phyloP scores from a whole-genome alignment of 2,113 vertebrate genomes.

The Takifugu flavidus region DNA sequence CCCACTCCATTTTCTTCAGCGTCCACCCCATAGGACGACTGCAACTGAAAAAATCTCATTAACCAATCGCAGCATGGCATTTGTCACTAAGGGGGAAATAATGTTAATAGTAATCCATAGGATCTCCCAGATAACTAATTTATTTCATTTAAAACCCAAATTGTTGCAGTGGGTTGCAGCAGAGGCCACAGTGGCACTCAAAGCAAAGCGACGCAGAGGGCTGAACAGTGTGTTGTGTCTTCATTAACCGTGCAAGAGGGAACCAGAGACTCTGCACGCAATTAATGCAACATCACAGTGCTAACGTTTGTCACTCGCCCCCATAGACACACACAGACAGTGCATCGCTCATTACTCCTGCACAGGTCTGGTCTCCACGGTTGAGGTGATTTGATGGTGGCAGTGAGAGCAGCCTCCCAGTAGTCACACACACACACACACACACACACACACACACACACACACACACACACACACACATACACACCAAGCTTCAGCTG shows the following conservation, averaged over 20 bases:
- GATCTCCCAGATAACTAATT: conserved; percentile 67
- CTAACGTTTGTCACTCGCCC: conserved; percentile 56
- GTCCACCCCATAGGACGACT: conserved; percentile 66
- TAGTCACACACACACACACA: conserved; percentile 33
- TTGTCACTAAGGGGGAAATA: conserved; percentile 62
- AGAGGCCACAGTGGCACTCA: conserved; percentile 59
- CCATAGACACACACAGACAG: conserved; percentile 43
- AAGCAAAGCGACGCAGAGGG: conserved; percentile 39
- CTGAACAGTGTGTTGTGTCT: conserved; percentile 53
- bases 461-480: conserved; percentile 25
- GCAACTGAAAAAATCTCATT: conserved; percentile 69
- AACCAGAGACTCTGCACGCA: conserved; percentile 65
- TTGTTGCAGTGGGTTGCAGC: conserved; percentile 57
- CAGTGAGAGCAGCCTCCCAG: conserved; percentile 42
- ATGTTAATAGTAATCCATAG: conserved; percentile 64
- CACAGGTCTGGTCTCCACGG: conserved; percentile 57
- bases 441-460: conserved; percentile 20
- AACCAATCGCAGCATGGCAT: conserved; percentile 68
- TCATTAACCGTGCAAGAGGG: conserved; percentile 61
- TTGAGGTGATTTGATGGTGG: conserved; percentile 61
- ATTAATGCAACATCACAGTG: conserved; percentile 74
- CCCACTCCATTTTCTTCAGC: conserved; percentile 53
- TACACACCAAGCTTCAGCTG: conserved; percentile 5
- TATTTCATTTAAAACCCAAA: conserved; percentile 73
- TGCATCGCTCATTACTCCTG: conserved; percentile 61